A percentile compares a stretch with the other conserved stretches of the same genome.
These are phyloP conservation scores for Hirtodrosophila confusa DNA, from an alignment of 2,888 invertebrate species.

Conservation along the genomic window DNA sequence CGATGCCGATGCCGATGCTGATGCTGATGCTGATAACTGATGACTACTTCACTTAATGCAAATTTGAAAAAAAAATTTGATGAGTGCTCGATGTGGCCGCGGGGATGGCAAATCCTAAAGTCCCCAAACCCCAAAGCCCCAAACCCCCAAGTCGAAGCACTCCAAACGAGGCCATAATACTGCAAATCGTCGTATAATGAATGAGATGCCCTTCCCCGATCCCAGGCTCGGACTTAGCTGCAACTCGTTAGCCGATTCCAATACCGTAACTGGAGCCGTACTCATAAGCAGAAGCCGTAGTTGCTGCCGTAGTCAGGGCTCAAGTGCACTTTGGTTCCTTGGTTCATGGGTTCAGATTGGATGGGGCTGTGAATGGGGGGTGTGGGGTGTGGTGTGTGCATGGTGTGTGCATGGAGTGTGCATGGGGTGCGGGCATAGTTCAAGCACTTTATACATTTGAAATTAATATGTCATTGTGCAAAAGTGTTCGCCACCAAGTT, in stretches of 20 bases:
- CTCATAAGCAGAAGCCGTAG: conserved; percentile 36
- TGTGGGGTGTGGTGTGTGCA: neutral
- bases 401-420: neutral
- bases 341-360: conserved; percentile 1
- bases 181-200: conserved; percentile 74
- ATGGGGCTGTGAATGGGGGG: no score
- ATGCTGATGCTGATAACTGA: conserved; percentile 71
- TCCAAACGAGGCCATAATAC: conserved; percentile 78
- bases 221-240: conserved; percentile 33
- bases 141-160: conserved; percentile 25
- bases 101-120: conserved; percentile 10
- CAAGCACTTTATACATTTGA: conserved; percentile 55
- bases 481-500: conserved; percentile 59
- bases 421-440: conserved; percentile 7
- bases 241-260: conserved; percentile 52
- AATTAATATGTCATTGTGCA: conserved; percentile 74
- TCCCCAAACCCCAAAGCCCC: conserved; percentile 8
- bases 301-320: conserved; percentile 44
- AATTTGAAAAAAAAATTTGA: conserved; percentile 65
- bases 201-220: conserved; percentile 54
- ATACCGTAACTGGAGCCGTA: conserved; percentile 43
- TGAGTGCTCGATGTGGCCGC: conserved; percentile 53
- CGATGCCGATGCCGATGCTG: conserved; percentile 47
- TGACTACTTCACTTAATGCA: conserved; percentile 80
- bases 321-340: conserved; percentile 51